Evolutionary conservation across 2,888 invertebrate species (phyloP).

Genomic region (Molanna angustata): DNA sequence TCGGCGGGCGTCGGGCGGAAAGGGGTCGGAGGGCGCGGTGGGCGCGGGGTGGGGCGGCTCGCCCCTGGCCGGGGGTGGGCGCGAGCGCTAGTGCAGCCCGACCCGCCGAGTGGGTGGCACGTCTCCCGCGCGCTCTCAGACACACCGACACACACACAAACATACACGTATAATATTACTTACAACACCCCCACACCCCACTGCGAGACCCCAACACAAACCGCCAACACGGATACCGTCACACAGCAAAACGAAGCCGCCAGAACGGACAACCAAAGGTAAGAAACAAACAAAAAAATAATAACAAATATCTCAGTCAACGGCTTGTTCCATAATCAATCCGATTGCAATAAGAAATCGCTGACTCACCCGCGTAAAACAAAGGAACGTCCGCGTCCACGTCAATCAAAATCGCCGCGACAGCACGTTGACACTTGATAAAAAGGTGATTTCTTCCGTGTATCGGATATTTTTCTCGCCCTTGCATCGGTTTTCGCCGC

Average conservation of each 20-base stretch:
- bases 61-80: constrained; percentile 49
- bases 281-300: constrained; percentile 4
- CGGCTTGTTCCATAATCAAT: no score
- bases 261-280: constrained; percentile 17
- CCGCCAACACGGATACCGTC: constrained; percentile 8
- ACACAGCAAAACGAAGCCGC: constrained; percentile 10
- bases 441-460: no score
- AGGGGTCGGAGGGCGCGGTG: constrained; percentile 44
- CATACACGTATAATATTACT: no score
- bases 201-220: constrained; percentile 1
- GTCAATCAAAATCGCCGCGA: no score
- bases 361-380: no score
- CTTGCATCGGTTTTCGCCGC: no score
- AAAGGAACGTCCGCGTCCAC: no score
- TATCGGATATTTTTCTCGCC: no score
- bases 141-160: constrained; percentile 33
- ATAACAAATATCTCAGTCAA: no score
- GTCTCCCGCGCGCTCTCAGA: constrained; percentile 41
- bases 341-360: no score
- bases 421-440: no score
- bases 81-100: constrained; percentile 36
- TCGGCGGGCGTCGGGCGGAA: constrained; percentile 33
- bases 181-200: constrained; percentile 6
- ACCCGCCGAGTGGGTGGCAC: constrained; percentile 39
- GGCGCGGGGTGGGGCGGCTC: constrained; percentile 40